Base-by-base conservation (phyloP, 2,113 vertebrate genomes). In the Leiothrix lutea region DNA sequence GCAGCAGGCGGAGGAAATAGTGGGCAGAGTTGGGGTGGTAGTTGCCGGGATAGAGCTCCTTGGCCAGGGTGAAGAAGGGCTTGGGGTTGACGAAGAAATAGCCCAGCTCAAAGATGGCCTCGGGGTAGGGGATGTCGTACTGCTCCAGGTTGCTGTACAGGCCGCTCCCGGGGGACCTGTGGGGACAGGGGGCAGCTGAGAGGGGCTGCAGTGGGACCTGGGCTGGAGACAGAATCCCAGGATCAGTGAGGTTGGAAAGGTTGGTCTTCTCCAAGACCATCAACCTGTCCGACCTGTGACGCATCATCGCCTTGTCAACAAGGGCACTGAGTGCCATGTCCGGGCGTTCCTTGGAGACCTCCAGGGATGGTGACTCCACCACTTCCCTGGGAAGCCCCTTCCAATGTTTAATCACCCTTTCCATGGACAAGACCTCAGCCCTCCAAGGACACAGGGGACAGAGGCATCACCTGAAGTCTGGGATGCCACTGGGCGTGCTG, bases 401-500 rank as follows among this genome's bases (percentile, higher is more conserved):
- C 35, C 71, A 16, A 1, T 28, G 26, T 44, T 42, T 33, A 21
- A 28, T 8, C 35, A 9, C 56, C 64, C 79, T 5, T 36, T 14
- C 48, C 48, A 62, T 0, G 56, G 28, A 23, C 25, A 28, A 40
- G 60, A 18, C 8, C 50, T 48, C 1, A 14, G 12, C 22, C 45
- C 54, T 58, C 21, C 13, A 7, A 36, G 70, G 62, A 24, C 9
- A 13, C 11, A 12, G 4, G 11, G 35, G 17, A 9, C 0, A 18
- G 40, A 45, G 20, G 36, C 10, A 1, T 57, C 80, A 99, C 99
- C 99, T 99, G 96, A 99, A 99, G 82, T 99, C 99, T 0, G 99
- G 99, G 94, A 99, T 99, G 83, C 99, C 99, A 1, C 99, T 99
- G 9, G 99, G 98, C 0, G 99, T 99, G 97, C 99, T 99, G 86